Percentiles rank a stretch among this genome's conserved stretches.
These are phyloP conservation scores for Microdon myrmicae DNA, from an alignment of 2,888 invertebrate species.

Conservation along the genomic window DNA sequence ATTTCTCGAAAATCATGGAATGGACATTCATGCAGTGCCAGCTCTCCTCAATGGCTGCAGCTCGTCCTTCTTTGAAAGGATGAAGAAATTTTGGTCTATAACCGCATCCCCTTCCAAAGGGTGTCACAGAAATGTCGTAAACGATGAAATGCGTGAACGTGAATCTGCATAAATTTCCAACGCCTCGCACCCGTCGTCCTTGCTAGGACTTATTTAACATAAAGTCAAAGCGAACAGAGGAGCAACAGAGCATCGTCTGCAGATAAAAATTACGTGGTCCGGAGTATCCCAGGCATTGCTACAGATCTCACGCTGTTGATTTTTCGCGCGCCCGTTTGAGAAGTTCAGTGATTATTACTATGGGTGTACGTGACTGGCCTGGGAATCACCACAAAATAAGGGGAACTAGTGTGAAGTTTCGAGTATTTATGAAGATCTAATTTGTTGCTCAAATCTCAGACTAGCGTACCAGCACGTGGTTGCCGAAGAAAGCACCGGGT, in stretches of 20 bases:
- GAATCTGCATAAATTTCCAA: constrained; percentile 45
- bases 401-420: constrained; percentile 40
- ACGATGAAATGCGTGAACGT: constrained; percentile 47
- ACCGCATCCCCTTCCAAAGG: constrained; percentile 23
- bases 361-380: constrained; percentile 66
- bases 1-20: constrained; percentile 27
- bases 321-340: constrained; percentile 52
- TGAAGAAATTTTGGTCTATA: constrained; percentile 37
- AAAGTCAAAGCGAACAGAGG: constrained; percentile 39
- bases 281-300: neutral
- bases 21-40: constrained; percentile 20
- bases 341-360: constrained; percentile 68
- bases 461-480: constrained; percentile 19
- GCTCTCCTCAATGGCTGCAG: neutral
- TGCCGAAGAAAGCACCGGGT: too few species aligned
- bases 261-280: constrained; percentile 21
- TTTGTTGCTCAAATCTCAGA: constrained; percentile 54
- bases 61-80: constrained; percentile 16
- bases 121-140: constrained; percentile 33
- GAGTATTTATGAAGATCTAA: constrained; percentile 54
- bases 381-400: constrained; percentile 63
- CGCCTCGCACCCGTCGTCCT: constrained; percentile 3
- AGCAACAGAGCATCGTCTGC: constrained; percentile 27
- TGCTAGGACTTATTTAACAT: constrained; percentile 11
- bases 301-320: constrained; percentile 29